Evolutionary conservation across 2,888 invertebrate species (phyloP).

Genomic region (Allacma fusca): DNA sequence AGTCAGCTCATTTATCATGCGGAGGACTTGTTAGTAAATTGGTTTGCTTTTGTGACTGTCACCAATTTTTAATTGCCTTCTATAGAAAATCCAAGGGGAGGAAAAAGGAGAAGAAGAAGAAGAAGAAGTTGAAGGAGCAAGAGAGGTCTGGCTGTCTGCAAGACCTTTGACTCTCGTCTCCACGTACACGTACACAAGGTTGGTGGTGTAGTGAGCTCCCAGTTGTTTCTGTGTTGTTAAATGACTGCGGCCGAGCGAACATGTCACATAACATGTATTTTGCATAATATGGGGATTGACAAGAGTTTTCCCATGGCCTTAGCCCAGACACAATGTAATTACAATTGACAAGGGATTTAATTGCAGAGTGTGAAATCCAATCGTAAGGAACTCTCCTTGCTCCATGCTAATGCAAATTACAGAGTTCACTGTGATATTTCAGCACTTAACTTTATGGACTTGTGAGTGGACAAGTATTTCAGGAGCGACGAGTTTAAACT

Average conservation of each 20-base stretch:
- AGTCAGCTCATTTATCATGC: constrained; percentile 36
- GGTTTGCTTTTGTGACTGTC: constrained; percentile 40
- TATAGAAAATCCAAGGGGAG: constrained; percentile 2
- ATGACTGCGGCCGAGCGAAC: not conserved
- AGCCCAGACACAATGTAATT: not conserved
- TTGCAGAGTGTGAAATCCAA: constrained; percentile 6
- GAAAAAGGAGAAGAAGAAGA: not conserved
- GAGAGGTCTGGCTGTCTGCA: not conserved
- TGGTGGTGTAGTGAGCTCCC: too few relatives aligned
- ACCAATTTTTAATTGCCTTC: constrained; percentile 39
- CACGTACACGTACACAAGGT: too few relatives aligned
- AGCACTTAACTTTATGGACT: not conserved
- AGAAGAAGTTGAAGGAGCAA: not conserved
- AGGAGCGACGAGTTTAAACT: constrained; percentile 19
- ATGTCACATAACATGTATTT: constrained; percentile 16
- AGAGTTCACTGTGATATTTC: not conserved
- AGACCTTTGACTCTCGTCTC: not conserved
- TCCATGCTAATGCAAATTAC: not conserved
- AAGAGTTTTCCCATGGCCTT: not conserved
- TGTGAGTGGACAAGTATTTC: constrained; percentile 15
- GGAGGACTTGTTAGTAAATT: constrained; percentile 39
- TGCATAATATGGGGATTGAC: constrained; percentile 4
- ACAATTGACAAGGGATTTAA: constrained; percentile 17
- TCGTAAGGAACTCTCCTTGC: not conserved
- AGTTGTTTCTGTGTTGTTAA: constrained; percentile 1